These are phyloP conservation scores for Squalus acanthias DNA, from an alignment of 2,797 vertebrate genomes.

Conservation along the genomic window DNA sequence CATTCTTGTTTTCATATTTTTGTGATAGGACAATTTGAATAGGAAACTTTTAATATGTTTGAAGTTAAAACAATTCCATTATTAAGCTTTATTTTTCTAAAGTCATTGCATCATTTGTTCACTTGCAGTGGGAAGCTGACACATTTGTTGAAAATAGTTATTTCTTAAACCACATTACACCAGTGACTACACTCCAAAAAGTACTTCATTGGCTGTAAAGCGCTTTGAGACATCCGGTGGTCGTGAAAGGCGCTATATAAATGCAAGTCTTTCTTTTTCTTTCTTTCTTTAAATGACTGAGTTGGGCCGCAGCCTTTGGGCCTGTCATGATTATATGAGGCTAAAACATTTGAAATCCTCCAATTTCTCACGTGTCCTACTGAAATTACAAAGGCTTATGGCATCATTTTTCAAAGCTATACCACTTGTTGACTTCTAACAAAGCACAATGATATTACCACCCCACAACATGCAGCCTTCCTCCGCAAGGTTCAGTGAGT, in stretches of 20 bases:
- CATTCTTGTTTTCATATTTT: not conserved
- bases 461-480: constrained; percentile 10
- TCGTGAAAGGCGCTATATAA: too few species aligned
- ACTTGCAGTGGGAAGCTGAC: not conserved
- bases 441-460: constrained; percentile 29
- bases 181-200: too few species aligned
- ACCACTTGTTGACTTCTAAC: constrained; percentile 15
- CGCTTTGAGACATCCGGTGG: too few species aligned
- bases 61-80: not conserved
- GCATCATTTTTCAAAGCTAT: constrained; percentile 36
- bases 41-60: not conserved
- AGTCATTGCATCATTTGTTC: not conserved
- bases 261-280: too few species aligned
- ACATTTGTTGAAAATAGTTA: not conserved
- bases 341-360: constrained; percentile 26
- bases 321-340: not conserved
- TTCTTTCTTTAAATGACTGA: not conserved
- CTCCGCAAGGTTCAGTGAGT: constrained; percentile 34
- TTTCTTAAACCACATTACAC: not conserved
- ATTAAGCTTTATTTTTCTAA: not conserved
- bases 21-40: not conserved
- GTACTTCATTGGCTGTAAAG: too few species aligned
- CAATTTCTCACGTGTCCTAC: constrained; percentile 21
- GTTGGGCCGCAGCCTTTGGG: not conserved
- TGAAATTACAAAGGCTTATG: constrained; percentile 24